Evolutionary conservation across 2,888 invertebrate genomes (phyloP), one percentile per base, ranked within the genome.

Genomic region (Allolobophora icterica): DNA sequence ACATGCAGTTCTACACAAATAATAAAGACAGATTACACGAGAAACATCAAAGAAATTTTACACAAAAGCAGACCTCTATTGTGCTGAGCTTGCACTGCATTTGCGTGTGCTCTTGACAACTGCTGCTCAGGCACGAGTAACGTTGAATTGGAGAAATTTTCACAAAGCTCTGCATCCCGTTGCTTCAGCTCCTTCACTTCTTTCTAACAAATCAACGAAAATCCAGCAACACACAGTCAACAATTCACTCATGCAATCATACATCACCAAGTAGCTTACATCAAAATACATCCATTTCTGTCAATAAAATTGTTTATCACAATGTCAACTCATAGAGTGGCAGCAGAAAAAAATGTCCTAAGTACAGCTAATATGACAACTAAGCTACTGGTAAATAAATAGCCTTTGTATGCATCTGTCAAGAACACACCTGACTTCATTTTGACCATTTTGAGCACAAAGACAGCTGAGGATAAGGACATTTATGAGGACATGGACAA

Each of bases 111-210:
- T 58, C 90, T 90, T 34, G 58, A 34, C 24, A 52, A 34, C 19
- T 24, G 90, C 45, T 90, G 34, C 21, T 42, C 90, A 90, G 34
- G 42, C 45, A 45, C 19, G 13, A 87, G 87, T 24, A 87, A 87
- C 17, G 33, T 87, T 33, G 87, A 87, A 87, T 34, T 35, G 87
- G 87, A 33, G n/a, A 87, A 87, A 34, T 87, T 87, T 24, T 87
- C 87, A 87, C 87, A 38, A 34, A 94, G 89, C 33, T 94, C 94
- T 91, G 94, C 93, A 42, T 94, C 93, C 71, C 93, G 93, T 89
- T 94, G 93, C 90, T 94, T 94, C 90, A 94, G 91, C 0, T 91
- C 91, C 91, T 94, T 94, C 83, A 94, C 93, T 90, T 95, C 94
- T 91, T 91, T 93, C 95, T 95, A 93, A 71, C 8, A 3, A 71